Evolutionary conservation across 2,797 vertebrate species (phyloP).

Genomic region (Epinephelus awoara): DNA sequence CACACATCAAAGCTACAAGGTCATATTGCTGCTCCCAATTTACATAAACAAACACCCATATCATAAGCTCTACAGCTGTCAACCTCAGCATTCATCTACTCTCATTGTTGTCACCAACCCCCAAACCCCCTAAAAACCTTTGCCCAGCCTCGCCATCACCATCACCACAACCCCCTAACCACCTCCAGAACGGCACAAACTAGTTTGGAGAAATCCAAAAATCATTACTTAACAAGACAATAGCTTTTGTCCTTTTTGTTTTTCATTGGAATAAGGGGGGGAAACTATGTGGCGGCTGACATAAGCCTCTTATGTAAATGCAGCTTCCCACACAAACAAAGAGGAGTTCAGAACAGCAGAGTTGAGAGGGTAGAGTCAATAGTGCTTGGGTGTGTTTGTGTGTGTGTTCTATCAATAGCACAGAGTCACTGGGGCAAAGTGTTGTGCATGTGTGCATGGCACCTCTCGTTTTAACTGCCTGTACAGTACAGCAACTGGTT

Average conservation of each 20-base stretch:
- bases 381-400: constrained; percentile 48
- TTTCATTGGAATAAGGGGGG: constrained; percentile 79
- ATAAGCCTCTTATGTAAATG: constrained; percentile 91
- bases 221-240: constrained; percentile 88
- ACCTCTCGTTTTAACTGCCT: constrained; percentile 57
- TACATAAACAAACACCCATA: constrained; percentile 79
- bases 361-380: constrained; percentile 80
- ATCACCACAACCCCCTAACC: constrained; percentile 57
- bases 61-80: constrained; percentile 73
- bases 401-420: constrained; percentile 77
- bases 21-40: constrained; percentile 74
- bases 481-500: constrained; percentile 67
- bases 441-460: constrained; percentile 53
- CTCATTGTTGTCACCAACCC: constrained; percentile 58
- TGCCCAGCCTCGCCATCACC: constrained; percentile 44
- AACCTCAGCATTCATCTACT: constrained; percentile 62
- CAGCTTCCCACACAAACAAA: constrained; percentile 87
- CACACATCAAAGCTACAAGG: constrained; percentile 78
- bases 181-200: constrained; percentile 71
- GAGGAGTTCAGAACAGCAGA: constrained; percentile 85
- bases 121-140: constrained; percentile 53
- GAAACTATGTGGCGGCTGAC: constrained; percentile 81
- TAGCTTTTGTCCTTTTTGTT: constrained; percentile 88
- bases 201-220: constrained; percentile 85
- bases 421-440: constrained; percentile 68